Conservation (phyloP, 1,140 invertebrate species). For the Drosophila tropicalis region DNA sequence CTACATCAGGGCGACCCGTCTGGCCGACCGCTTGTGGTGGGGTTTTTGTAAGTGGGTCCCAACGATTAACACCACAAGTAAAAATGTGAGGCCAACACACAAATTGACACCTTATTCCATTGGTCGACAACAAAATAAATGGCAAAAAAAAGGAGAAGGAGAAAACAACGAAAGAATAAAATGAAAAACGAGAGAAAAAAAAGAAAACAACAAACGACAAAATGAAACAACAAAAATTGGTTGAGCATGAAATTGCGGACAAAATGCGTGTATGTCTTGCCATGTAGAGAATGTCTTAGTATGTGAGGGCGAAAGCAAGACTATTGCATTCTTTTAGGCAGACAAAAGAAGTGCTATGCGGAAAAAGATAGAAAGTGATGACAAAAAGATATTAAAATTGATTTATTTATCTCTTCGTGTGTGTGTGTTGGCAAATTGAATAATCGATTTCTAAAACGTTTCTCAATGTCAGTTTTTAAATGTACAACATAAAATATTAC, state of each 20-base stretch:
- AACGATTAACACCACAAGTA: constrained; percentile 67
- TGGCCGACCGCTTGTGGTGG: constrained; percentile 32
- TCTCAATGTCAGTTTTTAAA: constrained; percentile 34
- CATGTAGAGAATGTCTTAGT: constrained; percentile 1
- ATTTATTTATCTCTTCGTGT: constrained; percentile 58
- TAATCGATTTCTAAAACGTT: constrained; percentile 50
- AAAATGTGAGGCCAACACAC: constrained; percentile 56
- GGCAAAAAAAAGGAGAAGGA: constrained; percentile 5
- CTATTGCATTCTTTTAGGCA: constrained; percentile 64
- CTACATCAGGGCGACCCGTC: constrained; percentile 40
- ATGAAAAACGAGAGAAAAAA: constrained; percentile 5
- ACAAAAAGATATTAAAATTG: constrained; percentile 76
- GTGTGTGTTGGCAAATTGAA: constrained; percentile 37
- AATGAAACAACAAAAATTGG: constrained; percentile 72
- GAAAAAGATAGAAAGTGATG: too few relatives aligned
- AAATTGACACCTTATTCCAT: constrained; percentile 63
- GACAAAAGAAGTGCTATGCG: neutral
- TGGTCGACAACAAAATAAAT: constrained; percentile 28
- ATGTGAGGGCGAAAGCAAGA: constrained; percentile 25
- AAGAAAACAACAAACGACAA: constrained; percentile 35
- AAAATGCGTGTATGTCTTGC: constrained; percentile 22
- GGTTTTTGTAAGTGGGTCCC: constrained; percentile 13
- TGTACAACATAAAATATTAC: constrained; percentile 67
- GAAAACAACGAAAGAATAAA: constrained; percentile 21
- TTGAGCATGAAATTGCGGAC: constrained; percentile 76